Base-by-base conservation (phyloP, 1,140 invertebrate genomes). In the Odontomachus brunneus region DNA sequence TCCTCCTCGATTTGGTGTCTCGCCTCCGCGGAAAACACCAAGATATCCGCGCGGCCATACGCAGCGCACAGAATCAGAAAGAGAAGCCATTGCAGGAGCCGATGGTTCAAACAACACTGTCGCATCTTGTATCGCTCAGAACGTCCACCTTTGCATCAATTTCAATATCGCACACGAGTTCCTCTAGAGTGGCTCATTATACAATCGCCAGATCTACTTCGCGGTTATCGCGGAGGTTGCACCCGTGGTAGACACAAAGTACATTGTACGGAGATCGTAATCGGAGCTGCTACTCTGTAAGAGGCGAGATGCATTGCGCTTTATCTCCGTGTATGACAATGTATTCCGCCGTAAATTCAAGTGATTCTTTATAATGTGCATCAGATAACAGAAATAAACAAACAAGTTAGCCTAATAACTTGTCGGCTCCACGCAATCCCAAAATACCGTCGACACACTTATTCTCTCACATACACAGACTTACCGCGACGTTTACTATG, bases 1-100 rank as follows among this genome's bases (percentile, higher is more conserved):
- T 96, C 96, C 57, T 96, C 95, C 84, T 95, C 95, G 62, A 97
- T 94, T 93, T 96, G 91, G 29, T 92, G 92, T 53, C 90, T 91
- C 9, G 90, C 90, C 15, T 71, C 72, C n/a, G 88, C 82, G 11
- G 91, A 91, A 81, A 94, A 94, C 19, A 95, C 94, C 75, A 95
- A 87, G 82, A 95, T 93, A 84, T 95, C 94, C 12, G 93, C 95
- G 0, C 87, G 83, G 19, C 91, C 92, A 66, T 85, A 84, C 7
- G 89, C 83, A 60, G 93, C 65, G 57, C 76, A 90, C 67, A 90
- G 81, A 5, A 89, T 83, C 69, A 89, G 69, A 22, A 90, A 29
- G 48, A 84, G 83, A 69, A 92, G 78, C 90, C 92, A 91, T 86
- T 91, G 55, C 74, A 90, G 86, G 67, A 89, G 62, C 80, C 76